Evolutionary conservation across 2,888 invertebrate genomes (phyloP), one percentile per base, ranked within the genome.

Genomic region (Parelbella ahira): DNA sequence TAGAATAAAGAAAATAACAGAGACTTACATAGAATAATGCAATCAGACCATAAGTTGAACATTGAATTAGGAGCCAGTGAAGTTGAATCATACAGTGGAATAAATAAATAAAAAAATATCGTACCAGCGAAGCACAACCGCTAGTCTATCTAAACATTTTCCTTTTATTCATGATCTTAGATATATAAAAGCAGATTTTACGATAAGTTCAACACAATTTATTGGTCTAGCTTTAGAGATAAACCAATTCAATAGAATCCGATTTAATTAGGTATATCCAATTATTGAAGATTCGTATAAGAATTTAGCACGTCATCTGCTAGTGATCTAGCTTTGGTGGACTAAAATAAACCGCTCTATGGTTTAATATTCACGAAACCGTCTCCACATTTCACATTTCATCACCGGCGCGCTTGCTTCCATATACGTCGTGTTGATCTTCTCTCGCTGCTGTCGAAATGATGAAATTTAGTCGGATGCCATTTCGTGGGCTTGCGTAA

Each of bases 401-500:
- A 63, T 61, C 76, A 73, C 55, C 54, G 47, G 51, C 41, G 23
- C 28, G 42, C 28, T 42, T 53, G 52, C 62, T 61, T 63, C 81
- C 77, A 77, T 79, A 77, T 75, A 74, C 67, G 75, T 63, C 59
- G 63, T 63, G 59, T 49, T 67, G 79, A 76, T 82, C 78, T 75
- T 81, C 79, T 76, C 76, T 57, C 70, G 13, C 36, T 38, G 65
- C 57, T 63, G 67, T 64, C 68, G 68, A 75, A 82, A 78, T 87
- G 82, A 79, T 83, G 86, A 87, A 87, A 87, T 83, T 83, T 78
- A 74, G 79, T 75, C 71, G 72, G 63, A 73, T 82, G 84, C 83
- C 81, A 84, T 86, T 87, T 84, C 73, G 76, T 73, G 67, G 11
- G 42, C 58, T 82, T 65, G 73, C 80, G 68, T 69, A 86, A 84